Evolutionary conservation across 2,888 invertebrate species (phyloP).

Genomic region (Sminthurinus aureus): DNA sequence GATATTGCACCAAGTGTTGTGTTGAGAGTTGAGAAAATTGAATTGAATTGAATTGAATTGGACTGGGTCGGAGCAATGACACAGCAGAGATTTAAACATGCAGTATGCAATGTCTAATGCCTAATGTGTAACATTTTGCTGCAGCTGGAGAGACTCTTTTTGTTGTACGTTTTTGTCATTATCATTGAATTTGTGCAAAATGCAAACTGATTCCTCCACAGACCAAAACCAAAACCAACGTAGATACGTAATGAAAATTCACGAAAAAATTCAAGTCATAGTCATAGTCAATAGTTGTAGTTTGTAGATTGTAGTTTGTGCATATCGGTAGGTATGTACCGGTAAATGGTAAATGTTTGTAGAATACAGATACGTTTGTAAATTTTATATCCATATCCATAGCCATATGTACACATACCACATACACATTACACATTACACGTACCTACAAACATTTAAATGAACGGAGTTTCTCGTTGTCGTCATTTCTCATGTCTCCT

Average conservation of each 20-base stretch:
- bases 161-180: not conserved
- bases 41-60: too few relatives aligned
- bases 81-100: too few relatives aligned
- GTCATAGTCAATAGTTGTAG: not conserved
- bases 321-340: constrained; percentile 1
- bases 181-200: not conserved
- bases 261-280: too few relatives aligned
- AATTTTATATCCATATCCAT: not conserved
- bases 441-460: not conserved
- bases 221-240: not conserved
- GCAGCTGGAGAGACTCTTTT: not conserved
- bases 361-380: not conserved
- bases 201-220: not conserved
- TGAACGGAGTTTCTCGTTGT: not conserved
- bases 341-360: too few relatives aligned
- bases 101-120: too few relatives aligned
- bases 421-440: not conserved
- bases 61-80: too few relatives aligned
- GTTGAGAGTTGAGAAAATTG: too few relatives aligned
- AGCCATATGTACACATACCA: not conserved
- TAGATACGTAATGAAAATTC: not conserved
- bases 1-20: too few relatives aligned
- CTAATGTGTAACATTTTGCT: too few relatives aligned
- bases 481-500: not conserved
- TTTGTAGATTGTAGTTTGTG: not conserved